Conservation (phyloP, 2,888 invertebrate species). For the Drosophila nr. perissopoda region DNA sequence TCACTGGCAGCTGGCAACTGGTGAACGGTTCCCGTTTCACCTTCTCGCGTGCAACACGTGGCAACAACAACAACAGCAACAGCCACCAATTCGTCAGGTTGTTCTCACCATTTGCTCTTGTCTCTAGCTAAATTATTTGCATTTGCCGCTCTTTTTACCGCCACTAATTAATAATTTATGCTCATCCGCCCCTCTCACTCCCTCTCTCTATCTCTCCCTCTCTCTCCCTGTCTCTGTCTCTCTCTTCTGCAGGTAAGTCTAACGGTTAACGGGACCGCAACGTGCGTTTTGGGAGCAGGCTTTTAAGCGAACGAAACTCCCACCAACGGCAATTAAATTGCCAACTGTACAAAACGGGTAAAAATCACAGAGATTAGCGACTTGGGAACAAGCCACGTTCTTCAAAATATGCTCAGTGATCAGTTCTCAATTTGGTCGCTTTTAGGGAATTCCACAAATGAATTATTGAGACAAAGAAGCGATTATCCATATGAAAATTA, state of each 20-base stretch:
- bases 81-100: conserved; percentile 29
- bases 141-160: conserved; percentile 44
- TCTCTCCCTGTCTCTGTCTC: conserved; percentile 14
- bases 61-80: conserved; percentile 24
- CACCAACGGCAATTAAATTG: conserved; percentile 38
- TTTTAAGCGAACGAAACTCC: conserved; percentile 29
- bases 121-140: conserved; percentile 69
- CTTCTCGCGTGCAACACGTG: conserved; percentile 72
- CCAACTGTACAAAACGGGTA: conserved; percentile 21
- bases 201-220: conserved; percentile 8
- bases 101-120: conserved; percentile 57
- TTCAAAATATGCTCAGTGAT: neutral
- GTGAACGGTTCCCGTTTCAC: conserved; percentile 51
- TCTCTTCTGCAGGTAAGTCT: conserved; percentile 66
- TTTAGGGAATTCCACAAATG: neutral
- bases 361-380: conserved; percentile 1
- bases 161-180: conserved; percentile 75
- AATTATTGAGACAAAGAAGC: neutral
- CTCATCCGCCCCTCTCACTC: conserved; percentile 19
- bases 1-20: conserved; percentile 62
- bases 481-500: neutral
- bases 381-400: neutral
- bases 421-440: neutral
- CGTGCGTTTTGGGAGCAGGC: conserved; percentile 48
- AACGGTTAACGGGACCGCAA: conserved; percentile 53